These are phyloP conservation scores for Odontesthes bonariensis DNA, from an alignment of 2,113 vertebrate genomes.

Conservation along the genomic window DNA sequence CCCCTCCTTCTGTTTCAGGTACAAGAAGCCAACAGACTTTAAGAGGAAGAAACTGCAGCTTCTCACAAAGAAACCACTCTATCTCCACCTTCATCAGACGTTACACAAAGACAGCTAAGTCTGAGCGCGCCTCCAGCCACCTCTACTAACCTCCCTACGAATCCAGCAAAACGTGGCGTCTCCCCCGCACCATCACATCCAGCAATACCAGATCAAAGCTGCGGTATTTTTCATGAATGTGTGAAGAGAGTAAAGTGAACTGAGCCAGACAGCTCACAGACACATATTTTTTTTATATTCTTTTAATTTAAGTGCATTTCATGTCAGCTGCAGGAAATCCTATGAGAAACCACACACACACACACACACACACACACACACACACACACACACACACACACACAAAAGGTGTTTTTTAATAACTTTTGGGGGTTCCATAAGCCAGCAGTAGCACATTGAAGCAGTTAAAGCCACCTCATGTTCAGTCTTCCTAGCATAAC, in stretches of 20 bases:
- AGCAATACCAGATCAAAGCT: slow-evolving; percentile 60
- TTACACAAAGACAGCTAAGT: slow-evolving; percentile 93
- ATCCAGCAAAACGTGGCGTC: slow-evolving; percentile 36
- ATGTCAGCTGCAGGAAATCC: neutral
- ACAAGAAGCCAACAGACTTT: slow-evolving; percentile 99
- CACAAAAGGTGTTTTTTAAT: neutral
- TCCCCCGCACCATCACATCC: slow-evolving; percentile 54
- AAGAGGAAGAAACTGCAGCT: slow-evolving; percentile 98
- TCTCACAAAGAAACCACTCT: slow-evolving; percentile 98
- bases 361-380: too few species aligned
- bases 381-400: too few species aligned
- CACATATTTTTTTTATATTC: slow-evolving; percentile 6
- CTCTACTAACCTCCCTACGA: slow-evolving; percentile 39
- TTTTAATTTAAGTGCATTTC: slow-evolving; percentile 13
- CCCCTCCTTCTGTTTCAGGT: slow-evolving; percentile 80
- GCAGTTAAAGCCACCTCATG: slow-evolving; percentile 10
- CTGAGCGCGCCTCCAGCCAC: slow-evolving; percentile 15
- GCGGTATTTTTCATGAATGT: neutral
- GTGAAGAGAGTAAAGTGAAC: slow-evolving; percentile 37
- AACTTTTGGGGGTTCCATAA: neutral
- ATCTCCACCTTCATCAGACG: slow-evolving; percentile 97
- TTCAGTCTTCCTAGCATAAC: slow-evolving; percentile 49
- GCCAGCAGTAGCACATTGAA: slow-evolving; percentile 28
- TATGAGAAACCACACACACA: neutral
- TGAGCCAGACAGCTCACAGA: slow-evolving; percentile 25